Conservation (phyloP, 2,113 vertebrate species). For the Anhinga rufa region DNA sequence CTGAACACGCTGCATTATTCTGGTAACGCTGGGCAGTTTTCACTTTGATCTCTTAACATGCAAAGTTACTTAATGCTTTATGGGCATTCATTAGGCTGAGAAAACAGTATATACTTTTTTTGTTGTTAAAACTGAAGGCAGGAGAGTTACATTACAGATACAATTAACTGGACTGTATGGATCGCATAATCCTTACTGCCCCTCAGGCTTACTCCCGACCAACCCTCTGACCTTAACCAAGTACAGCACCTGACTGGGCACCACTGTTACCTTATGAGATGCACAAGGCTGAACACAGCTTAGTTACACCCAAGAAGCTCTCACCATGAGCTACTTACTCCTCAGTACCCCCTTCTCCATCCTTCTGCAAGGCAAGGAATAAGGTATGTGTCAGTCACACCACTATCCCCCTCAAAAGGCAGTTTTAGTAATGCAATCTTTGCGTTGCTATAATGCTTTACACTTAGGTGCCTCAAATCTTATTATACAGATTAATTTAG, state of each 20-base stretch:
- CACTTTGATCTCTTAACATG: not conserved
- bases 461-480: not conserved
- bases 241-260: not conserved
- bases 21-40: not conserved
- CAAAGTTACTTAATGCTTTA: not conserved
- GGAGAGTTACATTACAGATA: not conserved
- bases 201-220: not conserved
- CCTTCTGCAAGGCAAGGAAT: not conserved
- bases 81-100: not conserved
- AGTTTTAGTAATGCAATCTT: not conserved
- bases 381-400: not conserved
- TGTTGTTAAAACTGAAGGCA: not conserved
- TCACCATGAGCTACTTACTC: not conserved
- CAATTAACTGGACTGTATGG: not conserved
- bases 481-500: not conserved
- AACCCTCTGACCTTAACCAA: not conserved
- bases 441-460: not conserved
- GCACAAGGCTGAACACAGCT: rapidly evolving
- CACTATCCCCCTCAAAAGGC: not conserved
- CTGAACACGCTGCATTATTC: not conserved
- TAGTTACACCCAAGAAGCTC: not conserved
- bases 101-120: not conserved
- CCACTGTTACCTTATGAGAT: not conserved
- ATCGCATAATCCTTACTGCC: not conserved
- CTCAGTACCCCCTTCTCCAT: not conserved